Evolutionary conservation across 2,113 vertebrate genomes (phyloP).

Genomic region (Indri indri): DNA sequence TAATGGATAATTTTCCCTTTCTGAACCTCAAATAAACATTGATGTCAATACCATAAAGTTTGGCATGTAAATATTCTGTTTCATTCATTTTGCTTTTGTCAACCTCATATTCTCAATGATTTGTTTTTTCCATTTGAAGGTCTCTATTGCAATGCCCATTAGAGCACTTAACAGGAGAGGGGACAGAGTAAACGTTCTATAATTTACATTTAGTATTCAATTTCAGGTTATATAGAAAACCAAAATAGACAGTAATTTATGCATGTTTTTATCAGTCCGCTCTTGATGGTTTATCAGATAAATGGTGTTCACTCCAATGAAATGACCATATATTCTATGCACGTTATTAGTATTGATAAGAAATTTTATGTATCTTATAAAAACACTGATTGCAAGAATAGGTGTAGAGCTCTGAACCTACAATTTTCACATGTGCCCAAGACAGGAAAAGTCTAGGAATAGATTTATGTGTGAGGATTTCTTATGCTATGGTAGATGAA

Average conservation of each 20-base stretch:
- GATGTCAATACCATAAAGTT: not conserved
- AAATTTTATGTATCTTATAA: not conserved
- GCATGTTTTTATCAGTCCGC: not conserved
- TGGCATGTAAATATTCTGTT: not conserved
- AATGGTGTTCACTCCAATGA: not conserved
- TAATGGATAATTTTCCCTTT: not conserved
- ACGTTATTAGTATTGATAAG: not conserved
- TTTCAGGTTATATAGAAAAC: not conserved
- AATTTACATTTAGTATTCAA: not conserved
- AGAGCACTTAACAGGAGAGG: not conserved
- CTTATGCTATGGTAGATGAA: not conserved
- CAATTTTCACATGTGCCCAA: not conserved
- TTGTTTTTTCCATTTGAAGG: not conserved
- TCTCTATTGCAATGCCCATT: not conserved
- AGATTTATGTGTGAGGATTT: not conserved
- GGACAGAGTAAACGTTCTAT: not conserved
- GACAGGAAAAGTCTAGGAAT: not conserved
- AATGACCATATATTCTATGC: not conserved
- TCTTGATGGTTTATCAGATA: not conserved
- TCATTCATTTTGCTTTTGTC: not conserved
- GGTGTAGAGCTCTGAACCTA: not conserved
- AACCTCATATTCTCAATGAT: not conserved
- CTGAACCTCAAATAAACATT: not conserved
- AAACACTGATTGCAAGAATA: not conserved
- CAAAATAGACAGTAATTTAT: not conserved